Evolutionary conservation across 2,888 invertebrate species (phyloP).

Genomic region (Argyresthia goedartella): DNA sequence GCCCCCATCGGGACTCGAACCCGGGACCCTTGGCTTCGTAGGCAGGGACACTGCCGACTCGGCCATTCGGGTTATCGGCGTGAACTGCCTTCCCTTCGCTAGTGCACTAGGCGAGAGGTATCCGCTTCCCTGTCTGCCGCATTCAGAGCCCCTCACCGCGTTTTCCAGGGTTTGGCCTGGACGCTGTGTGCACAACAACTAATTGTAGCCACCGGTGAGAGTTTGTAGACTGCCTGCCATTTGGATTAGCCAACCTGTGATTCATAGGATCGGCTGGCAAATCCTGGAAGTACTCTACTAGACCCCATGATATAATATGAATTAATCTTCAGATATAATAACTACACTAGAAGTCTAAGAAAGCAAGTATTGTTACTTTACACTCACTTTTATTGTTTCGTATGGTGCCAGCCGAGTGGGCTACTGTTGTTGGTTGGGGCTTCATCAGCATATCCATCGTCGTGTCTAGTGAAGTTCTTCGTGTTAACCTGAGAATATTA

Average conservation of each 20-base stretch:
- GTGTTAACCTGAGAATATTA: conserved; percentile 28
- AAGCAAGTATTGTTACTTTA: too few relatives aligned
- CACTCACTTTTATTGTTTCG: conserved; percentile 37
- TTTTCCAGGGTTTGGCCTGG: not conserved
- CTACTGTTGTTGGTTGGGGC: conserved; percentile 30
- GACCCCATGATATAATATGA: not conserved
- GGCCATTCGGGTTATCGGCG: too few relatives aligned
- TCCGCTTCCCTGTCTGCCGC: not conserved
- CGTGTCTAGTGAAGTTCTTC: conserved; percentile 50
- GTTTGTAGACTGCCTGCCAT: not conserved
- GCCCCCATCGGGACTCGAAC: too few relatives aligned
- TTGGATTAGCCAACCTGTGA: not conserved
- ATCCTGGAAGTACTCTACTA: not conserved
- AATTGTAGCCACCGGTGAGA: not conserved
- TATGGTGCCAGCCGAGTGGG: conserved; percentile 57
- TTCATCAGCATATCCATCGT: conserved; percentile 39
- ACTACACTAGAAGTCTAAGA: too few relatives aligned
- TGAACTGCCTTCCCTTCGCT: not conserved
- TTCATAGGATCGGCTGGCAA: not conserved
- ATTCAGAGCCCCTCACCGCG: not conserved
- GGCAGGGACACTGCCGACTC: too few relatives aligned
- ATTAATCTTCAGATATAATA: too few relatives aligned
- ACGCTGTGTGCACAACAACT: not conserved
- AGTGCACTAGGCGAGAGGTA: not conserved
- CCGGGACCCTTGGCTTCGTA: too few relatives aligned